Evolutionary conservation across 2,113 vertebrate genomes (phyloP), one percentile per base, ranked within the genome.

Genomic region (Numenius arquata): DNA sequence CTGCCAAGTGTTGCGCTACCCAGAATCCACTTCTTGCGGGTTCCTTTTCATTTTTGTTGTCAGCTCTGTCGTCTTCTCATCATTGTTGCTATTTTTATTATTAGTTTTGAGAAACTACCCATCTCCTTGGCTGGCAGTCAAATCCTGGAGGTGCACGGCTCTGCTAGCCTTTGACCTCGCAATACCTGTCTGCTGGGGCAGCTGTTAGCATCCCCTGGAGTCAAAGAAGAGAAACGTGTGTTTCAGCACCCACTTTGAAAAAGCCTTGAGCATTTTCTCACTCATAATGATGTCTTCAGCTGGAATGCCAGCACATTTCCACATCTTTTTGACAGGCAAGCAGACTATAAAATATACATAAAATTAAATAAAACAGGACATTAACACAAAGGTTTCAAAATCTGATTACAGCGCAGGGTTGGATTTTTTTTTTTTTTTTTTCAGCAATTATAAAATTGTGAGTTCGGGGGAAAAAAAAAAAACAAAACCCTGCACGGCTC

Each of bases 301-400:
- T 93, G 81, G 91, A 97, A 97, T 96, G 95, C 95, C 97, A 97
- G 97, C 97, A 96, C 62, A 88, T 96, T 98, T 98, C 96, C 91
- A 97, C 96, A 95, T 98, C 95, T 94, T 88, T 97, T 93, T 98
- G 97, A 98, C 97, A 98, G 95, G 89, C 94, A 97, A 93, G 87
- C 70, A 97, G 80, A 89, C 95, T 98, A 97, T 96, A 97, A 98
- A 97, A 95, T 96, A 97, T 94, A 95, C 93, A 95, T 97, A 97
- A 98, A 98, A 98, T 98, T 98, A 98, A 98, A 97, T 97, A 97
- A 97, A 98, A 98, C 87, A 96, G 95, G 97, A 97, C 96, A 97
- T 95, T 96, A 97, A 97, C 95, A 97, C 88, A 95, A 97, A 98
- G 85, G 92, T 97, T 98, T 97, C 93, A 96, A 97, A 97, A 98